phyloP scores from a whole-genome alignment of 2,797 vertebrate genomes.

The Oryzias dopingdopingensis region DNA sequence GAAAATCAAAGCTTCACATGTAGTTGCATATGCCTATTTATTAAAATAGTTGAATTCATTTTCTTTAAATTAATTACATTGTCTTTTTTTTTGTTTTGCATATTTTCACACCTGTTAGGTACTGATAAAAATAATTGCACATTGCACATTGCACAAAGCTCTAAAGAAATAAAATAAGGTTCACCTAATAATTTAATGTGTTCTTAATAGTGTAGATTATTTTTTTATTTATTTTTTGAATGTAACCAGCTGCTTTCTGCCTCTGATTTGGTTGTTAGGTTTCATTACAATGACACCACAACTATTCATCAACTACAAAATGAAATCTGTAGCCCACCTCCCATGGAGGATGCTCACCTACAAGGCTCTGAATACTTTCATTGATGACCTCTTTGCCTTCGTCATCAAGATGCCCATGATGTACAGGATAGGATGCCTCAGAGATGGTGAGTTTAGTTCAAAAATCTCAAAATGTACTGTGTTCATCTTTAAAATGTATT shows the following conservation, averaged over 20 bases:
- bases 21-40: no score
- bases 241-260: slow-evolving; percentile 5
- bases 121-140: no score
- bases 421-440: slow-evolving; percentile 97
- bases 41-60: no score
- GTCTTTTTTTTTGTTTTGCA: no score
- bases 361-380: slow-evolving; percentile 97
- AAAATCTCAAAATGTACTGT: no score
- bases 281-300: slow-evolving; percentile 98
- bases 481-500: no score
- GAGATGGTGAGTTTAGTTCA: slow-evolving; percentile 82
- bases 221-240: not conserved
- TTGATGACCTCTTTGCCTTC: slow-evolving; percentile 96
- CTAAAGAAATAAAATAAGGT: no score
- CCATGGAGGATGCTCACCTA: slow-evolving; percentile 98
- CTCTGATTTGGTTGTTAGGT: slow-evolving; percentile 65
- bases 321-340: slow-evolving; percentile 96
- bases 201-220: slow-evolving; percentile 12
- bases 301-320: slow-evolving; percentile 97
- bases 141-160: no score
- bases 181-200: not conserved
- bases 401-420: slow-evolving; percentile 99
- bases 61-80: no score
- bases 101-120: no score
- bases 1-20: no score